phyloP scores from a whole-genome alignment of 2,113 vertebrate species.

The Pyrgilauda ruficollis region DNA sequence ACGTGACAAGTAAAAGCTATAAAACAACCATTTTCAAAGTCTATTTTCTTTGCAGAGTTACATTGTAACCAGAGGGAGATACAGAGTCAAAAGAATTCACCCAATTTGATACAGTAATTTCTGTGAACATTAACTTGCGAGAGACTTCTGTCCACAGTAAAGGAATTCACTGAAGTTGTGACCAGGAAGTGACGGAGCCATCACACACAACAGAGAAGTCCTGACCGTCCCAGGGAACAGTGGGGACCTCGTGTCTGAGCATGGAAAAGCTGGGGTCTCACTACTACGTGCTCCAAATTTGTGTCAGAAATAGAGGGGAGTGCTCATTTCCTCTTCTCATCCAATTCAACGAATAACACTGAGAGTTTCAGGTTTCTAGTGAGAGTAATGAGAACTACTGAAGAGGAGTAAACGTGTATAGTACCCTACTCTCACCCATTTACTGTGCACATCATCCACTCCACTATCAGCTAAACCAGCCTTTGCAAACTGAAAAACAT shows the following conservation, averaged over 20 bases:
- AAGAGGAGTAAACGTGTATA: fast-evolving
- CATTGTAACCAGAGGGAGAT: neutral
- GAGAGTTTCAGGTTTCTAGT: neutral
- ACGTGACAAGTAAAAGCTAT: neutral
- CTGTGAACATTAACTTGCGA: neutral
- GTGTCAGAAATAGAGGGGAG: neutral
- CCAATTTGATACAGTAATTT: neutral
- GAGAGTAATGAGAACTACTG: neutral
- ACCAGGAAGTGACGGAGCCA: neutral
- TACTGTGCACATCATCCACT: neutral
- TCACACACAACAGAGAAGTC: neutral
- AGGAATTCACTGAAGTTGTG: neutral
- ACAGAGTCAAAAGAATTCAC: neutral
- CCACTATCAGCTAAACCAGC: neutral
- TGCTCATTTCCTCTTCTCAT: neutral
- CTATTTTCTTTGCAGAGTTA: neutral
- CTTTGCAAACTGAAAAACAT: neutral
- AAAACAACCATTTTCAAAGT: neutral
- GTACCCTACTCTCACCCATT: neutral
- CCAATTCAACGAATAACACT: neutral
- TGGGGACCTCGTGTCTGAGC: fast-evolving
- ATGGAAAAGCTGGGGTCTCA: neutral
- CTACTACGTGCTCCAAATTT: neutral
- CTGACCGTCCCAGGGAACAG: neutral
- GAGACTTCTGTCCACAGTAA: neutral